Percentiles rank a stretch among this genome's conserved stretches.
Evolutionary conservation across 30 jellyfish, hydroid and myxozoan genomes (phyloP).

Genomic region (Mastigias papua): DNA sequence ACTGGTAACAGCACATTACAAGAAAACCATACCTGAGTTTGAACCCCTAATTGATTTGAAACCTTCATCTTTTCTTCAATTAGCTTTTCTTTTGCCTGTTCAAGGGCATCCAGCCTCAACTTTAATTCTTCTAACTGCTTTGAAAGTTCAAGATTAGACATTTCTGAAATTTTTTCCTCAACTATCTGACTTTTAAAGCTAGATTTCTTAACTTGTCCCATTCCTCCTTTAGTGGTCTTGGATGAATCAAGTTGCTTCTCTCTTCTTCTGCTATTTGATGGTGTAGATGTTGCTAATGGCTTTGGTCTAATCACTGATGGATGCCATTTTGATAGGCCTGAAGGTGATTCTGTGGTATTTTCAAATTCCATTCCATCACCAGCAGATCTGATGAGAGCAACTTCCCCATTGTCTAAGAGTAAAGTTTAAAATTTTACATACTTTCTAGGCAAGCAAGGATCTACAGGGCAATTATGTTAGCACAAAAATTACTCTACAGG

Average conservation of each 20-base stretch:
- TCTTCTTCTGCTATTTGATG: conserved; percentile 18
- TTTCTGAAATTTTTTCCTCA: neutral
- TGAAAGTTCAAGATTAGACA: neutral
- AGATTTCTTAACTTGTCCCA: conserved; percentile 21
- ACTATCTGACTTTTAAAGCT: neutral
- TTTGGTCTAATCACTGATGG: neutral
- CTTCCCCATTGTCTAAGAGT: neutral
- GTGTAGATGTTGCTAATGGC: conserved; percentile 71
- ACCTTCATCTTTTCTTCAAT: conserved; percentile 78
- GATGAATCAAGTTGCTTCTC: neutral
- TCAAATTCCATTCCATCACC: conserved; percentile 81
- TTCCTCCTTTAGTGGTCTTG: neutral
- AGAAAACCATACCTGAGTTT: conserved; percentile 70
- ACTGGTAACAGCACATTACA: neutral
- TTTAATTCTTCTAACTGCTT: conserved; percentile 57
- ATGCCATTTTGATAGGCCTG: conserved; percentile 7
- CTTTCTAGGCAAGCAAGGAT: no score
- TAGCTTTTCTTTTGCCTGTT: conserved; percentile 54
- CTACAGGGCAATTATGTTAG: no score
- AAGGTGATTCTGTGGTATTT: neutral
- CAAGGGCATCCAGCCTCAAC: conserved; percentile 23
- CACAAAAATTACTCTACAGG: no score
- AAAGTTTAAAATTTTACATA: neutral
- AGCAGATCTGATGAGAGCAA: conserved; percentile 55
- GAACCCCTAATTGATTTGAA: conserved; percentile 83